These are phyloP conservation scores for Melieria picta DNA, from an alignment of 2,888 invertebrate genomes.

Conservation along the genomic window DNA sequence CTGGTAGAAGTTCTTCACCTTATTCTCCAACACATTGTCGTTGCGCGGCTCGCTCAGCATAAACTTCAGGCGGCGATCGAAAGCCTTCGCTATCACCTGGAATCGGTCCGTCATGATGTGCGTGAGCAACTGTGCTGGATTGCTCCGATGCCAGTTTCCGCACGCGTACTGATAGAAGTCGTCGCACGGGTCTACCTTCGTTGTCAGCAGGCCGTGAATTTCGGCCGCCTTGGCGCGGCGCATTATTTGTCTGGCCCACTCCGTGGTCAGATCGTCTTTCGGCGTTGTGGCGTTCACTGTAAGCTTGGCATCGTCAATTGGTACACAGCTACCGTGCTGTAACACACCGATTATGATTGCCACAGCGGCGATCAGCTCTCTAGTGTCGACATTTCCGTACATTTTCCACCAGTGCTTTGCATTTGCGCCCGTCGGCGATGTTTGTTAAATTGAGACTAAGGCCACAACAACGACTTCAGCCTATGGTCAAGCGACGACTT, in stretches of 20 bases:
- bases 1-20: constrained; percentile 54
- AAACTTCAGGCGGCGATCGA: constrained; percentile 47
- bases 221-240: constrained; percentile 73
- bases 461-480: neutral
- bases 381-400: neutral
- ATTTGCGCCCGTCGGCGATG: constrained; percentile 11
- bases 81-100: constrained; percentile 47
- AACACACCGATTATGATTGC: neutral
- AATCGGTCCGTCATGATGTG: constrained; percentile 51
- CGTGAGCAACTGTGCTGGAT: constrained; percentile 53
- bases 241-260: constrained; percentile 66
- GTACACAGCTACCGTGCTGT: neutral
- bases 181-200: constrained; percentile 76
- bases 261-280: constrained; percentile 44
- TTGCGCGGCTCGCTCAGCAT: constrained; percentile 40
- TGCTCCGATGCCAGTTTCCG: constrained; percentile 76
- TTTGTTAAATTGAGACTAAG: constrained; percentile 24
- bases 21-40: constrained; percentile 44
- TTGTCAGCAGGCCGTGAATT: constrained; percentile 80
- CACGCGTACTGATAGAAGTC: constrained; percentile 88
- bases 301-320: neutral
- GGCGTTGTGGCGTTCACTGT: neutral
- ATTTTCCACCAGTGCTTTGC: neutral
- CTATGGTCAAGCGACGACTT: neutral
- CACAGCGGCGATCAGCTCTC: neutral